Base-by-base conservation (phyloP, 2,113 vertebrate genomes). In the Misgurnus mizolepis region DNA sequence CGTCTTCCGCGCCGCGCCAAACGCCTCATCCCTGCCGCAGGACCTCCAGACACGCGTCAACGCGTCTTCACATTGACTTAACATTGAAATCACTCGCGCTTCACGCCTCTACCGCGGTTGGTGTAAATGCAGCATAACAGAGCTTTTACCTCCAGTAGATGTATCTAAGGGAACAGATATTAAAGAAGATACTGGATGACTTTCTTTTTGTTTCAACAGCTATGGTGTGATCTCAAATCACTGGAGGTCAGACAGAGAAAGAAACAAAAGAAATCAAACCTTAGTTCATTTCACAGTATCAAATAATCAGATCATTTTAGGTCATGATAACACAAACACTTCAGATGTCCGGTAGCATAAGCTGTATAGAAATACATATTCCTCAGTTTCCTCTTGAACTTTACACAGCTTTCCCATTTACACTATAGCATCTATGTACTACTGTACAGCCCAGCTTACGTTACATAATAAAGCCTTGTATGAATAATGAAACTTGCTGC, bases 401-500 rank as follows among this genome's bases (percentile, higher is more conserved):
- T 7, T 70, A 9, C 47, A 45, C 40, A 17, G 22, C 7, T 0
- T 49, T 47, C 18, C 41, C 55, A 34, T 34, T 75, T 43, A 75
- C 18, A 62, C n/a, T 62, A 11, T 27, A 62, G n/a, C 18, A 61
- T 75, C 43, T 75, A 62, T 18, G 22, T 22, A 22, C 22, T 22
- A 22, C 22, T 22, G 22, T 22, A 22, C 22, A 45, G 58, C 72
- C 72, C 22, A 1, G 71, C 40, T 61, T 73, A 11, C 55, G 60
- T 73, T 73, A 45, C 71, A 73, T 73, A 61, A 73, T 73, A 41
- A 62, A 75, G 47, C 41, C 22, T n/a, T 15, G 56, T 12, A 11
- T 75, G 2, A 62, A 62, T 47, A 62, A 75, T 75, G 58, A 75
- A 62, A 75, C 41, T 62, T 18, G 18, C 40, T 49, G 40, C 58